Percentiles rank a stretch among this genome's conserved stretches.
Conservation (phyloP, 2,888 invertebrate genomes). For the Listrodromus nycthemerus region DNA sequence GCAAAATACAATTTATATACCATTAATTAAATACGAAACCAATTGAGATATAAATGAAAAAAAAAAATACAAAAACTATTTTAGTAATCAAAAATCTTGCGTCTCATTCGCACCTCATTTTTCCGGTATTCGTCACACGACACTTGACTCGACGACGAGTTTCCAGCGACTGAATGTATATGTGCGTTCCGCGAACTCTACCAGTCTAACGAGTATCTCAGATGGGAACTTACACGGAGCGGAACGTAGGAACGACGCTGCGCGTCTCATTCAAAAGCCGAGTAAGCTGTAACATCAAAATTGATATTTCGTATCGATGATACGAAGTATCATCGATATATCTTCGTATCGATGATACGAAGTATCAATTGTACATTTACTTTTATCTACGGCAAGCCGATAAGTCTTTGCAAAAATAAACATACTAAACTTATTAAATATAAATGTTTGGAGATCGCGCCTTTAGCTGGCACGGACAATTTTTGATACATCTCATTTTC, state of each 20-base stretch:
- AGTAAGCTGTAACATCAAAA: neutral
- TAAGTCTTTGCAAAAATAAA: neutral
- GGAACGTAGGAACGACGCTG: neutral
- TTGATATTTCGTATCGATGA: neutral
- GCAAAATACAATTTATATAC: neutral
- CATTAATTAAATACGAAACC: neutral
- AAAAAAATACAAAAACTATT: neutral
- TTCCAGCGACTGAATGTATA: slow-evolving; percentile 51
- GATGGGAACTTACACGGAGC: neutral
- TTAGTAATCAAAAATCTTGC: neutral
- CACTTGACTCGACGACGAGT: slow-evolving; percentile 43
- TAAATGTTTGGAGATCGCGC: neutral
- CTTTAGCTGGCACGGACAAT: too few species aligned
- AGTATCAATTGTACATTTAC: neutral
- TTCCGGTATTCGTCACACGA: slow-evolving; percentile 38
- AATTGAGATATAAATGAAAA: neutral
- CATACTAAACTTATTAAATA: neutral
- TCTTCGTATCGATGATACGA: neutral
- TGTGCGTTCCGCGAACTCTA: slow-evolving; percentile 3
- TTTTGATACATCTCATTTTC: too few species aligned
- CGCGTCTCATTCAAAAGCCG: neutral
- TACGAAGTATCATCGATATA: too few species aligned
- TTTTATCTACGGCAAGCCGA: neutral
- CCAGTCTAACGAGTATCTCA: slow-evolving; percentile 14
- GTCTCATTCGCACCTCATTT: slow-evolving; percentile 47